Evolutionary conservation across 1,140 invertebrate species (phyloP), one percentile per base, ranked within the genome.

Genomic region (Drosophila tropicalis): DNA sequence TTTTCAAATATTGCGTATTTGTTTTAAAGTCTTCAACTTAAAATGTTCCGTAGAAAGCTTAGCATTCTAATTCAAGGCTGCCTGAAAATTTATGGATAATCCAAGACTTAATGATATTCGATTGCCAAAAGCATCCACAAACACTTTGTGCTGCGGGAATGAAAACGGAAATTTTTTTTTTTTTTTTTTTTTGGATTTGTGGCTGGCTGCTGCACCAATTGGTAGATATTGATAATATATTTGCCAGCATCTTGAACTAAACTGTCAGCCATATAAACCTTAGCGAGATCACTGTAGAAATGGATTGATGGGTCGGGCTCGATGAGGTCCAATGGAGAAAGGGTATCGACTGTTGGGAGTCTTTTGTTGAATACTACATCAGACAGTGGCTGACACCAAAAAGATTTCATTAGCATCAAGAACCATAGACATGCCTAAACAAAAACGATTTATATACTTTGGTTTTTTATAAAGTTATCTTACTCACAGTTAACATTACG

Each of bases 51-150:
- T 36, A 10, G 9, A 10, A 36, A 36, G 10, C 0, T 10, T 10
- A 44, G 4, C 15, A 22, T 10, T 9, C 44, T 51, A 51, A 19
- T 51, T 51, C 9, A 51, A 22, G 12, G 17, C 44, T 22, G 44
- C 44, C 19, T 73, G 55, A 40, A 90, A 77, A 36, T 90, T 84
- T 12, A 75, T 70, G 2, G 64, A 60, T 55, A 82, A 79, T 3
- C 75, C 83, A 10, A 90, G 41, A 57, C 51, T 69, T 3, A 90
- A 55, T 0, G 80, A 73, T 1, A 89, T 17, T 9, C 44, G 44
- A 56, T 79, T 79, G 3, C 83, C 78, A n/a, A 83, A 65, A 7
- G 76, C 76, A 62, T 86, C 67, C 13, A 90, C 19, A 1, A 76
- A 19, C 47, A 72, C 9, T n/a, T 75, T 72, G 5, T 78, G 39